Base-by-base conservation (phyloP, 1,140 invertebrate genomes). In the Papilio dardanus region DNA sequence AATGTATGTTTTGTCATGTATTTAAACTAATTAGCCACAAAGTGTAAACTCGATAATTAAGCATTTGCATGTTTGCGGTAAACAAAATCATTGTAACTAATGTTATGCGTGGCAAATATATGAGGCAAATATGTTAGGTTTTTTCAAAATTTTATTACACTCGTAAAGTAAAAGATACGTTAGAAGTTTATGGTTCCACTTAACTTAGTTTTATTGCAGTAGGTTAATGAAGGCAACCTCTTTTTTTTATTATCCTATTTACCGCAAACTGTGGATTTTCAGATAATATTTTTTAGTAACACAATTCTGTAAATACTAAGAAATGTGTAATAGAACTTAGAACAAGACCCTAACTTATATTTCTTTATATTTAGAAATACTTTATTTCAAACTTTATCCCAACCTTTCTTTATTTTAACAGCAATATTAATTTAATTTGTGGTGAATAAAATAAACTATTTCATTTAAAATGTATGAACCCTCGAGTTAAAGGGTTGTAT, bases 401-500 rank as follows among this genome's bases (percentile, higher is more conserved):
- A 40, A 14, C 10, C 37, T 40, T 40, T 14, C 37, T 14, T 2
- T 71, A 66, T 21, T 21, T 50, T 2, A 54, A 12, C 7, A 54
- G 19, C 24, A 12, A 10, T 54, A 54, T 54, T 24, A 24, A 24
- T 54, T 19, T 54, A 54, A 12, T n/a, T 46, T 14, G 3, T 54
- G 50, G 2, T 12, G 21, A 54, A 54, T 54, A 54, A 54, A 54
- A 54, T 8, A 10, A 54, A 54, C 50, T 28, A 54, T 54, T 12
- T 54, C 50, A 8, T 24, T 54, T 7, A 14, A 62, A 30, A 28
- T 28, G 28, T 62, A 62, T 62, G 12, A 28, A 28, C 54, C 24
- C 24, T 62, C 54, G 54, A 62, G 54, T 24, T 81, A 83, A 86
- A 90, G 87, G 86, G 83, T 87, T 89, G 86, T 88, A 86, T 85